These are phyloP conservation scores for Pseudobourletiella spinata DNA, from an alignment of 1,140 invertebrate species.

Conservation along the genomic window DNA sequence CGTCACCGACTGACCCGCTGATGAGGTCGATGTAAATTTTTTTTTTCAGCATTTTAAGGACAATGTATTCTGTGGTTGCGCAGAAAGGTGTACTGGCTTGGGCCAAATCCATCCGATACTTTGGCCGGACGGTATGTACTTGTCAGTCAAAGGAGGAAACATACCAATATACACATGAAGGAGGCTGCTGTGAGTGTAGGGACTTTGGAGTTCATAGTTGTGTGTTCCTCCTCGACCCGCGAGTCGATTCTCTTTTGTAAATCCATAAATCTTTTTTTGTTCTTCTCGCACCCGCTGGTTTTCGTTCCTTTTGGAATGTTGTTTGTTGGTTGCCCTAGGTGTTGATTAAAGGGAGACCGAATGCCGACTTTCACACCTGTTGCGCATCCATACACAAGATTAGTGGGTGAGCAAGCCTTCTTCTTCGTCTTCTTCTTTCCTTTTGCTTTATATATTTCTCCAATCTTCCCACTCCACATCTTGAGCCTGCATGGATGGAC, in stretches of 20 bases:
- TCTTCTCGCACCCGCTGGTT: conserved; percentile 31
- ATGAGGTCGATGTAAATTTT: too few species aligned
- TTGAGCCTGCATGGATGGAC: not conserved
- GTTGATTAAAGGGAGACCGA: conserved; percentile 34
- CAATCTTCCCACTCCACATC: not conserved
- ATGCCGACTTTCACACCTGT: conserved; percentile 36
- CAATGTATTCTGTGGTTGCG: too few species aligned
- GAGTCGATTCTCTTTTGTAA: conserved; percentile 34
- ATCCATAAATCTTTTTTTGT: conserved; percentile 36
- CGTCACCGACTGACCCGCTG: too few species aligned
- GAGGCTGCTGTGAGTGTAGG: too few species aligned
- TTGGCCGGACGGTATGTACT: too few species aligned
- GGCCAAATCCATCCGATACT: too few species aligned
- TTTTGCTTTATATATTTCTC: not conserved
- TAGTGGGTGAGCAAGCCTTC: conserved; percentile 20
- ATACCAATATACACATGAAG: not conserved
- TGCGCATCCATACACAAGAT: conserved; percentile 25
- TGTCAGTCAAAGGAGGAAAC: too few species aligned
- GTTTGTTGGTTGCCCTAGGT: conserved; percentile 32
- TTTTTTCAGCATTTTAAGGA: too few species aligned
- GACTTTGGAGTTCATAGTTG: conserved; percentile 2
- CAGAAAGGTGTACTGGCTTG: too few species aligned
- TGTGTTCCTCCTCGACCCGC: conserved; percentile 10
- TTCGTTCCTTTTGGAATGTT: conserved; percentile 31
- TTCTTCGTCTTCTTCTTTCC: too few species aligned